These are phyloP conservation scores for Cinclus mexicanus DNA, from an alignment of 2,113 vertebrate species.

Conservation along the genomic window DNA sequence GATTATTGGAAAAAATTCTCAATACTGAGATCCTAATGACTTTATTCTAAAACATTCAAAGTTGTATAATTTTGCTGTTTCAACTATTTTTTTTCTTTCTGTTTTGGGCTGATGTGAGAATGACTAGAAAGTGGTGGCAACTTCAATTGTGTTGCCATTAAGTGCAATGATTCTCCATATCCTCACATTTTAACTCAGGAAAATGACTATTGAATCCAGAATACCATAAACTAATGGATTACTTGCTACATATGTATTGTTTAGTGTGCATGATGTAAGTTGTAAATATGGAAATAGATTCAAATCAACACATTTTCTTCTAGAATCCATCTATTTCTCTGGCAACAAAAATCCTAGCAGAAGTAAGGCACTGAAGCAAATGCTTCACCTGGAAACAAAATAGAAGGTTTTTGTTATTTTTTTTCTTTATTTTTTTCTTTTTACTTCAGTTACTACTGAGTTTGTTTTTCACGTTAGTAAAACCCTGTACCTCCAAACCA, in stretches of 20 bases:
- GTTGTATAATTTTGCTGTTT: background rate
- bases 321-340: background rate
- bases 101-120: background rate
- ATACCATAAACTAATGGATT: background rate
- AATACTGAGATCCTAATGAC: background rate
- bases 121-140: background rate
- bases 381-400: background rate
- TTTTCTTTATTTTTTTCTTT: no score
- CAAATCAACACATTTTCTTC: background rate
- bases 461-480: background rate
- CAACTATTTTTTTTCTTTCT: background rate
- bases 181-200: background rate
- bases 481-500: background rate
- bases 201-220: background rate
- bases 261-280: background rate
- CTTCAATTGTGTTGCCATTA: background rate
- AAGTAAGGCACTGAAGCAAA: background rate
- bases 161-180: background rate
- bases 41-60: background rate
- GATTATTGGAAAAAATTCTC: background rate
- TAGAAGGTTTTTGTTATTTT: no score
- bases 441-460: background rate
- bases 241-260: background rate
- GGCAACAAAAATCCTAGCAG: background rate
- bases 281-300: background rate